A percentile compares a stretch with the other conserved stretches of the same genome.
Conservation (phyloP, 2,797 vertebrate species). For the Anguilla anguilla region DNA sequence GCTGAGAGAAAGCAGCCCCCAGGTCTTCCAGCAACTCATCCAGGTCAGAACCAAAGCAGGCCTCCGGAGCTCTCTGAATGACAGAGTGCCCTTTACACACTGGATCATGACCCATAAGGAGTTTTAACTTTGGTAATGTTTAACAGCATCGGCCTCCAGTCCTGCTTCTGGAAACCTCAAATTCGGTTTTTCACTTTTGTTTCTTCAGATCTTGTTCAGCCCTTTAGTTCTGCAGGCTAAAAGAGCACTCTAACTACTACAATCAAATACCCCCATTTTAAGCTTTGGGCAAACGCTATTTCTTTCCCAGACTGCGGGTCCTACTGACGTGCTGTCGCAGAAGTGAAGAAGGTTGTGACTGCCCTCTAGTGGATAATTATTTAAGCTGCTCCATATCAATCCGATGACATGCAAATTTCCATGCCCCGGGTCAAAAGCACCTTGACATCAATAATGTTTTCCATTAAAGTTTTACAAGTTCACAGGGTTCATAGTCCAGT, state of each 20-base stretch:
- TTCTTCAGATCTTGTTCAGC: not conserved
- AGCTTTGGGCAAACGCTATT: not conserved
- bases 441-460: not conserved
- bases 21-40: slow-evolving; percentile 50
- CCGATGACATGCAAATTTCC: not conserved
- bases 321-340: not conserved
- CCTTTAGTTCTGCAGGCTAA: not conserved
- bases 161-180: not conserved
- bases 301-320: not conserved
- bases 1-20: slow-evolving; percentile 48
- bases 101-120: not conserved
- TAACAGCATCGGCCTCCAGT: not conserved
- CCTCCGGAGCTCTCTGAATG: not conserved
- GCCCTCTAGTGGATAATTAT: slow-evolving; percentile 24
- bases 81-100: not conserved
- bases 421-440: not conserved
- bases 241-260: not conserved
- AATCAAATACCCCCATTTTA: not conserved
- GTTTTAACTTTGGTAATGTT: not conserved
- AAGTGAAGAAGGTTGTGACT: slow-evolving; percentile 1
- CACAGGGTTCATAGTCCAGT: not conserved
- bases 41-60: slow-evolving; percentile 45
- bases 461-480: not conserved
- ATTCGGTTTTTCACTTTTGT: not conserved
- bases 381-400: not conserved